Evolutionary conservation across 2,113 vertebrate genomes (phyloP), one percentile per base, ranked within the genome.

Genomic region (Phaethon lepturus): DNA sequence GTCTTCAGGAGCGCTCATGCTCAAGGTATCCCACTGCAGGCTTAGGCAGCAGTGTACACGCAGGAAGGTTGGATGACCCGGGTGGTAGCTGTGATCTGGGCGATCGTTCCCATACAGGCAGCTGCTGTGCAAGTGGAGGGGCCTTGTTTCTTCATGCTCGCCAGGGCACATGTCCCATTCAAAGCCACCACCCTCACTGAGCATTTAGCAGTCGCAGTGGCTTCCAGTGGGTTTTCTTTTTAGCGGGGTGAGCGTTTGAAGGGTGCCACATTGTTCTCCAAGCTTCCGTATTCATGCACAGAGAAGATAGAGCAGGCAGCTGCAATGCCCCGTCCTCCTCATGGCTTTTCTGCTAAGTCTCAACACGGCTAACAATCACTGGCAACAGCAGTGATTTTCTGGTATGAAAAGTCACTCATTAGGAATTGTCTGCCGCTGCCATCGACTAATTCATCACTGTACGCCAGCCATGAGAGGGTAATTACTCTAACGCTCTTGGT

Each of bases 351-450:
- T 89, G 80, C 91, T 72, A 2, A 87, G 68, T 64, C 80, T 71
- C 58, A 42, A 11, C 52, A 10, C 26, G 50, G 69, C 23, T 3
- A 81, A 84, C 91, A 81, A 8, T 89, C 74, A 10, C 68, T 96
- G 92, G 92, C 95, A 66, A 33, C 6, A 1, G 59, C 1, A 0
- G 94, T 67, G 86, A 85, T 42, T 93, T 84, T 93, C 92, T 96
- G 92, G 44, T 86, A 66, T 93, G 93, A 93, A 78, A 85, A 93
- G 62, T 95, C 93, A 60, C 66, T 94, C 85, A 47, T 92, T 86
- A 95, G 76, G 84, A 95, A 73, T 87, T 93, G 81, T 76, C 74
- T 95, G 42, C 66, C 93, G 93, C 96, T 93, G 74, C 88, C 76
- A 78, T 71, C 31, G 2, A 52, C 86, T 95, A 45, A 84, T 91